phyloP scores from a whole-genome alignment of 1,140 invertebrate genomes.

The Brachionus paranguensis region DNA sequence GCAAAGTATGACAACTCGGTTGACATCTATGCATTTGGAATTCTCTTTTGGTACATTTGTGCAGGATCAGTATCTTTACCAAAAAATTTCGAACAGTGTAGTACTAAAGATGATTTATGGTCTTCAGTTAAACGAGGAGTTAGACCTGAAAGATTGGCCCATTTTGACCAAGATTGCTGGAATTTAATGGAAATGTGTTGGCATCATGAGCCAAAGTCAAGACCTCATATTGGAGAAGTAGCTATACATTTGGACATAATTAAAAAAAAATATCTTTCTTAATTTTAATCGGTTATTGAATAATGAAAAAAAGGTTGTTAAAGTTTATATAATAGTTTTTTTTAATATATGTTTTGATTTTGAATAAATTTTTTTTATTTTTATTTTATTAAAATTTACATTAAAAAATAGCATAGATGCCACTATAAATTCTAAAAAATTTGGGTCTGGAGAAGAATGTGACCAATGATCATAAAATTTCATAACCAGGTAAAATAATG shows the following conservation, averaged over 20 bases:
- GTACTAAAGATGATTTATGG: constrained; percentile 81
- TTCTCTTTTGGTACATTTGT: constrained; percentile 82
- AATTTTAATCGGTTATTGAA: neutral
- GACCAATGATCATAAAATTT: no score
- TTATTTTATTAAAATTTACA: neutral
- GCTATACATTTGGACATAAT: neutral
- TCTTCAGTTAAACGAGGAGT: constrained; percentile 67
- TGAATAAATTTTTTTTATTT: neutral
- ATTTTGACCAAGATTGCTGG: constrained; percentile 70
- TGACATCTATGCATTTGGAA: constrained; percentile 83
- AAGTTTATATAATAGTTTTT: neutral
- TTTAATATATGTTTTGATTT: neutral
- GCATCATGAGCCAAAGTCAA: constrained; percentile 66
- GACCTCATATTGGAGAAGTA: constrained; percentile 67
- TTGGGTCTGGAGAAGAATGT: no score
- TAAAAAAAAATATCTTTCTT: neutral
- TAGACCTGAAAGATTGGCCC: constrained; percentile 68
- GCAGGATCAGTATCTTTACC: constrained; percentile 71
- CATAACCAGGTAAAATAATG: no score
- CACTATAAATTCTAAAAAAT: no score
- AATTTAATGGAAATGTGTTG: constrained; percentile 77
- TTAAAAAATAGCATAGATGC: no score
- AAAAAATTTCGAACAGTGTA: constrained; percentile 73
- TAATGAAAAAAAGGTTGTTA: neutral
- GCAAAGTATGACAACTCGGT: constrained; percentile 73